Conservation (phyloP, 2,797 vertebrate species). For the Mareca strepera region DNA sequence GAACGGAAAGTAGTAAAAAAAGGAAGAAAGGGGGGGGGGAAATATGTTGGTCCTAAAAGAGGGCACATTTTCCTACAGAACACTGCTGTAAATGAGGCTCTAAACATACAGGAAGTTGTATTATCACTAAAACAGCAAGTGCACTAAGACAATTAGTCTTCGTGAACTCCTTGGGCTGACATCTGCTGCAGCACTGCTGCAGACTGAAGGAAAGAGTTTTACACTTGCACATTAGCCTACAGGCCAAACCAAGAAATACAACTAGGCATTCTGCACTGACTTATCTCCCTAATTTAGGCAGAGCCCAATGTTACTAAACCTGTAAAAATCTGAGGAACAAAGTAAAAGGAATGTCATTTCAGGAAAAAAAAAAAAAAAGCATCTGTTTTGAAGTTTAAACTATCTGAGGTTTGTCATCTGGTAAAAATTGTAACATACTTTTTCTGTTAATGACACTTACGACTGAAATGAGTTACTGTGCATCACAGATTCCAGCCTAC, state of each 20-base stretch:
- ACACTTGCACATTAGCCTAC: neutral
- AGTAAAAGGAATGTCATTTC: neutral
- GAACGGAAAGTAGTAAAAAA: neutral
- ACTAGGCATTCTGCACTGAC: neutral
- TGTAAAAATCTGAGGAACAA: neutral
- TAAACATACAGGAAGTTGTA: neutral
- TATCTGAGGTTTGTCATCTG: neutral
- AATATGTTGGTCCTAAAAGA: neutral
- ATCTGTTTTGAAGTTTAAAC: neutral
- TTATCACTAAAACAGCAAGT: neutral
- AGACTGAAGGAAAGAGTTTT: neutral
- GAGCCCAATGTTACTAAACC: neutral
- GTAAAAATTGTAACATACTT: neutral
- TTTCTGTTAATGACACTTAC: neutral
- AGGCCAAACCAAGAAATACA: neutral
- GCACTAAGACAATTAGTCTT: neutral
- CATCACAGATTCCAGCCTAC: neutral
- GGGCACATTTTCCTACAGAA: conserved; percentile 23
- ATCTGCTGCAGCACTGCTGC: neutral
- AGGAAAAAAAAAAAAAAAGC: neutral
- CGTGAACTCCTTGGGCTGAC: neutral
- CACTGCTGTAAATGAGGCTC: neutral
- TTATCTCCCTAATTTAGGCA: neutral
- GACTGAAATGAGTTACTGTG: neutral
- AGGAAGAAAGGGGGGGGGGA: neutral